Conservation (phyloP, 2,113 vertebrate genomes). For the Crocuta crocuta region DNA sequence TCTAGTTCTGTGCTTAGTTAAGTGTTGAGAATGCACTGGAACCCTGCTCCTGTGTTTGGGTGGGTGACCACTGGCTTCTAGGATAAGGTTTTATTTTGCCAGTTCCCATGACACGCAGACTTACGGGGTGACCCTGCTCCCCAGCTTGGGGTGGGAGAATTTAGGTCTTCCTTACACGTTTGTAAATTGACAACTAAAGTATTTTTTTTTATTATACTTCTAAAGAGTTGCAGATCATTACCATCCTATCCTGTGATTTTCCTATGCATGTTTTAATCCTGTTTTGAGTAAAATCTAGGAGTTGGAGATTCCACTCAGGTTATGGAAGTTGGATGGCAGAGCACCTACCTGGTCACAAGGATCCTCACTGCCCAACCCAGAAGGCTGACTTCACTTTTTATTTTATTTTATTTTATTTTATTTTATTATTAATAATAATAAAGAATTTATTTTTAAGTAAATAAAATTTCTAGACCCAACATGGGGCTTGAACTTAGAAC, state of each 20-base stretch:
- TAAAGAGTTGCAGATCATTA: not conserved
- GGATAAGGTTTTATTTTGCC: not conserved
- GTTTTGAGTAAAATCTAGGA: slow-evolving; percentile 17
- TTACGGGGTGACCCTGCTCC: not conserved
- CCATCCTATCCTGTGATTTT: not conserved
- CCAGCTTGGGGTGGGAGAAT: not conserved
- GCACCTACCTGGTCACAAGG: not conserved
- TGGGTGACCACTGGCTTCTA: not conserved
- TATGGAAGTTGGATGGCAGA: not conserved
- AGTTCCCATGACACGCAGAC: not conserved
- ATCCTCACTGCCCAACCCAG: not conserved
- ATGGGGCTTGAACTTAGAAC: too few relatives aligned
- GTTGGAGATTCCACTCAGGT: not conserved
- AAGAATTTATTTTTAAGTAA: too few relatives aligned
- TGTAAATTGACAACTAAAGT: not conserved
- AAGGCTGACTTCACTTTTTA: not conserved
- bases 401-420: too few relatives aligned
- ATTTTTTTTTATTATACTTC: not conserved
- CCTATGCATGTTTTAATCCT: not conserved
- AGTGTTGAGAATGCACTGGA: not conserved
- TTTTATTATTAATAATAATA: too few relatives aligned
- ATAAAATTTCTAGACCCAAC: too few relatives aligned
- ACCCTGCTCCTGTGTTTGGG: not conserved
- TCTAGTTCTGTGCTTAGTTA: not conserved
- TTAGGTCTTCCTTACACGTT: not conserved